Base-by-base conservation (phyloP, 2,797 vertebrate species). In the Periophthalmus magnuspinnatus region DNA sequence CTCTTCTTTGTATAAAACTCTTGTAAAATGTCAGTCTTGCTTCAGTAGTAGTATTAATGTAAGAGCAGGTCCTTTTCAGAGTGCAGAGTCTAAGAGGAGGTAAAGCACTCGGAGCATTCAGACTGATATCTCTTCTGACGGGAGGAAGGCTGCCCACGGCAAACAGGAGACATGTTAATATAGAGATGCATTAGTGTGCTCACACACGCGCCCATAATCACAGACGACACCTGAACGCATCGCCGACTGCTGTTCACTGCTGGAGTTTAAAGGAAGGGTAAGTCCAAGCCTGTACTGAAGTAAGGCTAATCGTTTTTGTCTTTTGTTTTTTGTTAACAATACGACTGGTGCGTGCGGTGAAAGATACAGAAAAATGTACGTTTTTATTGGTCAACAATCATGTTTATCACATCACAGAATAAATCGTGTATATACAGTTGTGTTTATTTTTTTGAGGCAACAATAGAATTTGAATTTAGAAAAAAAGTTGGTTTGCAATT, bases 141-240 rank as follows among this genome's bases (percentile, higher is more conserved):
- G 70, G 84, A 79, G 83, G 85, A 81, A 79, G 83, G 85, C 89
- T 84, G 90, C 92, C 93, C 79, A 81, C 93, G 90, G 92, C 92
- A 86, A 91, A 86, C 88, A 81, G 86, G 80, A 88, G 86, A 92
- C 91, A 93, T 92, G 90, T 86, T 92, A 93, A 94, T 93, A 90
- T 87, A 80, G 81, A 90, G 84, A 84, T 90, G 90, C 92, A 92
- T 93, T 93, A 94, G 90, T 86, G 90, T 88, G 88, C 82, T 92
- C 89, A 89, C 59, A 76, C 84, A 52, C 74, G 69, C 74, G 17
- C 55, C 3, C 80, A 80, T 93, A 92, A 92, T 92, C 86, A 88
- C 68, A 89, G 68, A 81, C 73, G 90, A 93, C 91, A 59, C 80
- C 67, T 45, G 69, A 68, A 73, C 65, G 83, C 72, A 77, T 81